Base-by-base conservation (phyloP, 2,113 vertebrate species). In the Rutilus rutilus region DNA sequence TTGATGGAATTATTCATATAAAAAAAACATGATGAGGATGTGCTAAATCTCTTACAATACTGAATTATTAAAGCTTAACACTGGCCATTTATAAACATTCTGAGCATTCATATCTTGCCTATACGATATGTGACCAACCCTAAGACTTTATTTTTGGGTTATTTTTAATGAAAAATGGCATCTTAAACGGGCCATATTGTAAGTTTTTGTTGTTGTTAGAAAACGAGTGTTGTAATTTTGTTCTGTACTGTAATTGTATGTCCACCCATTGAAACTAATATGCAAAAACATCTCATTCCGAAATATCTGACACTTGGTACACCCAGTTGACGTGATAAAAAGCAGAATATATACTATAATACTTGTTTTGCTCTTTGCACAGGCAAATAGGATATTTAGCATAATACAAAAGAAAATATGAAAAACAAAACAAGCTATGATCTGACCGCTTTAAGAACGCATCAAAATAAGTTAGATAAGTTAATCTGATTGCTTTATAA, bases 1-100 rank as follows among this genome's bases (percentile, higher is more conserved):
- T 87, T 87, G 87, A 92, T 84, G 75, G 83, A 76, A 86, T 91
- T 90, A 92, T 91, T 90, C 85, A 85, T 86, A 89, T 64, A 64
- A 12, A 8, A 42, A 42, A 42, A 33, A 57, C n/a, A 21, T 71
- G 8, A 85, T 57, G 75, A 67, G 67, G 54, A 78, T 80, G 36
- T 78, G 60, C 65, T 54, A 77, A 54, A 76, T 42, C 69, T 73
- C 57, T 79, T 73, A 62, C 25, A 36, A 47, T 47, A 47, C 50
- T 80, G 42, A 86, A 86, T 86, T 79, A 85, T 85, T 85, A 85
- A 85, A 17, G 14, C 30, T 78, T 54, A 79, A 79, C 67, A 83
- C 9, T 83, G 65, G 27, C 67, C 64, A 83, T 83, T 36, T 83
- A 73, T 73, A 83, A 83, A 74, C 67, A 73, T 19, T 14, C 45